Conservation (phyloP, 2,888 invertebrate genomes). For the Heliconius aoede region DNA sequence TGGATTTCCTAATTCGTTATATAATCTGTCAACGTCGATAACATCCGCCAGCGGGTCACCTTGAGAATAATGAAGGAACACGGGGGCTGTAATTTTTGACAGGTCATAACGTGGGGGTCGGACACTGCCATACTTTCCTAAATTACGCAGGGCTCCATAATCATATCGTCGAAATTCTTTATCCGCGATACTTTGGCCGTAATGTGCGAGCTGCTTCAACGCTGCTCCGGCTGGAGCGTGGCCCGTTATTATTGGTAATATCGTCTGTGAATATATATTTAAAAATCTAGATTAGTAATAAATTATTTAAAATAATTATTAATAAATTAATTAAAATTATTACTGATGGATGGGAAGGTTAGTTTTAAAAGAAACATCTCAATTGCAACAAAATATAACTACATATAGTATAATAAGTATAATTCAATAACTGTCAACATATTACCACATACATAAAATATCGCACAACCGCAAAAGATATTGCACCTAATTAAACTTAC, state of each 20-base stretch:
- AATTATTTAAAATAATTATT: no score
- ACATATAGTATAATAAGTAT: no score
- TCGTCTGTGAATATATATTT: constrained; percentile 75
- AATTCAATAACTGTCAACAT: no score
- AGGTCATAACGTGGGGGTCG: constrained; percentile 85
- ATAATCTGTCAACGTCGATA: constrained; percentile 82
- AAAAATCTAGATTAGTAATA: no score
- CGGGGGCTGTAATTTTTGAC: constrained; percentile 82
- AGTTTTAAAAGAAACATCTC: no score
- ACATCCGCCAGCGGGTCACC: constrained; percentile 86
- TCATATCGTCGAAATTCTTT: constrained; percentile 84
- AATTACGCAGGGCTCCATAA: constrained; percentile 80
- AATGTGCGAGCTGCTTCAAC: constrained; percentile 88
- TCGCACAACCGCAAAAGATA: background rate
- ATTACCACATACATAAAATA: no score
- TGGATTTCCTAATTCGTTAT: constrained; percentile 79
- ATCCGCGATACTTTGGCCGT: constrained; percentile 85
- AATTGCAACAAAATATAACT: no score
- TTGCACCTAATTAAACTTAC: constrained; percentile 62
- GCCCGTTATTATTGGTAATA: constrained; percentile 86
- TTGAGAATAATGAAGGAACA: constrained; percentile 86
- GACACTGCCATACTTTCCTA: constrained; percentile 77
- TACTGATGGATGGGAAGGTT: no score
- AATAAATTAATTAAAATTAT: no score
- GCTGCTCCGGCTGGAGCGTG: constrained; percentile 89